Evolutionary conservation across 2,113 vertebrate species (phyloP), one percentile per base, ranked within the genome.

Genomic region (Rutilus rutilus): DNA sequence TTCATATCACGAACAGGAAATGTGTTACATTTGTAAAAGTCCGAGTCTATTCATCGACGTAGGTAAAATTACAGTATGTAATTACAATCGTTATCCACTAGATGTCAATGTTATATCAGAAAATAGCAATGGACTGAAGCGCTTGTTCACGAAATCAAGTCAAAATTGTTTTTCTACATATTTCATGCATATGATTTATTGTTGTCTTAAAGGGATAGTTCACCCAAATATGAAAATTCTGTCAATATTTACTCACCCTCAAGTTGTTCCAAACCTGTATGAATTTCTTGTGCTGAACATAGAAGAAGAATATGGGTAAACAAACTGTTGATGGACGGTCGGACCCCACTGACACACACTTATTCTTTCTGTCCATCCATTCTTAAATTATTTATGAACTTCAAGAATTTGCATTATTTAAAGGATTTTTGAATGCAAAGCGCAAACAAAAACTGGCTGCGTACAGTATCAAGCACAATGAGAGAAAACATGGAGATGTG

Each of bases 11-110:
- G 50, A 47, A 71, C 45, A 30, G 47, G 65, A 71, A 71, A 57
- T 71, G 81, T 57, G 81, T 73, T 57, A 36, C 65, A 83, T 52
- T 83, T 36, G n/a, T 39, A 54, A 36, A 6, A 6, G 25, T 83
- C 81, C 81, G 65, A 1, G 25, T 76, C 42, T 12, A 27, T 50
- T 50, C 6, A 42, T 42, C 5, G 5, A 14, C 9, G 33, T 4
- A 33, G 4, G 1, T 1, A 42, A 45, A 25, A 42, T n/a, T 10
- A 17, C 1, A 14, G 9, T n/a, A 45, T 65, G 78, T 45, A 64
- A 42, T 64, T 45, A 27, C 78, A 62, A 10, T 17, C 19, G 6
- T 25, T 3, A 2, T 5, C 8, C 78, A 64, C 59, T 15, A 81
- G 78, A 81, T 42, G 39, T 7, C 15, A 19, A 0, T 45, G 23